phyloP scores from a whole-genome alignment of 1,140 invertebrate species.

The Coptotermes formosanus region DNA sequence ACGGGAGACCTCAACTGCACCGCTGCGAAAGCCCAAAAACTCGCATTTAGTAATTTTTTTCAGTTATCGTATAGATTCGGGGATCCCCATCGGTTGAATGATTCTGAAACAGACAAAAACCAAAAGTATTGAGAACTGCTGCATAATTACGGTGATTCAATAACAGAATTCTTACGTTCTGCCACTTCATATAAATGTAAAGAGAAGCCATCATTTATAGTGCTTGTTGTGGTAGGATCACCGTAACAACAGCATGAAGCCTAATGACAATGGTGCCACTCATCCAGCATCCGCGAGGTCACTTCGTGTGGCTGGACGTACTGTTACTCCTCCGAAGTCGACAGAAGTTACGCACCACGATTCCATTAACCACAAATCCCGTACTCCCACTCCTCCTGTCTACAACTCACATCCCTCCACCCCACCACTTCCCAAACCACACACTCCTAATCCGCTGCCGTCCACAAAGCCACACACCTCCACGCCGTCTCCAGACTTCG shows the following conservation, averaged over 20 bases:
- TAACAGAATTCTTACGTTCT: too few relatives aligned
- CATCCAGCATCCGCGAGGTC: not conserved
- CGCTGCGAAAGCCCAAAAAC: too few relatives aligned
- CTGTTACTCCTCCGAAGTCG: conserved; percentile 9
- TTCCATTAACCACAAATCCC: not conserved
- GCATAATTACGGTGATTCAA: too few relatives aligned
- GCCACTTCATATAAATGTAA: too few relatives aligned
- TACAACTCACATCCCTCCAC: not conserved
- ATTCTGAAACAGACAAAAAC: too few relatives aligned
- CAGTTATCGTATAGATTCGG: too few relatives aligned
- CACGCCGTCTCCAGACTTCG: not conserved
- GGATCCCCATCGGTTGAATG: too few relatives aligned
- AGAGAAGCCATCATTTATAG: not conserved
- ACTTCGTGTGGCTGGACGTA: not conserved
- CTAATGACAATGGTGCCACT: not conserved
- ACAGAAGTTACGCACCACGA: not conserved
- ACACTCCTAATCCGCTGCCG: not conserved
- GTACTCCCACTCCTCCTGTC: not conserved
- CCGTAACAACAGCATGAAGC: not conserved
- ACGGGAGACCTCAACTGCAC: too few relatives aligned
- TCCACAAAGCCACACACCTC: not conserved
- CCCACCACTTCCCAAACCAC: not conserved
- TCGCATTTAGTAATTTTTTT: too few relatives aligned
- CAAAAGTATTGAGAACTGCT: too few relatives aligned
- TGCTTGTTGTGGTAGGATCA: not conserved